Percentiles rank a stretch among this genome's conserved stretches.
These are phyloP conservation scores for Ditylenchus dipsaci DNA, from an alignment of 1,140 invertebrate genomes.

Conservation along the genomic window DNA sequence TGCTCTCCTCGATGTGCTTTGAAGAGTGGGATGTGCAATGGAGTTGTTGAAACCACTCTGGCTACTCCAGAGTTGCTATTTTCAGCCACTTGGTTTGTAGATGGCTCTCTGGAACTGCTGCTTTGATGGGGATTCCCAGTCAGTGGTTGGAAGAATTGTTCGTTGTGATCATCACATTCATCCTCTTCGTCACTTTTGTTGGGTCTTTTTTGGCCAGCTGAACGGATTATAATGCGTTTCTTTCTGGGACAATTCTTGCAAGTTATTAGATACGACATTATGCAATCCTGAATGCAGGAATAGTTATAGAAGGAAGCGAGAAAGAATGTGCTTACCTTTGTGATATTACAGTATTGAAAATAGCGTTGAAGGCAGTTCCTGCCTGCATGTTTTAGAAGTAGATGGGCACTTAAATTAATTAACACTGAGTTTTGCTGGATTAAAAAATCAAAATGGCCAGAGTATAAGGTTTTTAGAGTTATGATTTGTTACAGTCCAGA, in stretches of 20 bases:
- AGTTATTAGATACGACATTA: constrained; percentile 9
- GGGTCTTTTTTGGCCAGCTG: background rate
- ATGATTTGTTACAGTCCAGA: too few species aligned
- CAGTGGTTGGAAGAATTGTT: background rate
- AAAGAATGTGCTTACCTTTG: background rate
- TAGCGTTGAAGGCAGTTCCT: constrained; percentile 12
- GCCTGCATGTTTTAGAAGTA: constrained; percentile 16
- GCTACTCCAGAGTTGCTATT: background rate
- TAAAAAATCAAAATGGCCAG: background rate
- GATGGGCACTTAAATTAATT: background rate
- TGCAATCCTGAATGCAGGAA: constrained; percentile 4
- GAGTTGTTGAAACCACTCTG: constrained; percentile 3
- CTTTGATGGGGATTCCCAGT: too few species aligned
- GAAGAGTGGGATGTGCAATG: background rate
- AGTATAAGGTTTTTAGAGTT: too few species aligned
- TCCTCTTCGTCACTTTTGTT: constrained; percentile 7
- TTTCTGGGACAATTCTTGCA: constrained; percentile 20
- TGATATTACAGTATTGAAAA: constrained; percentile 19
- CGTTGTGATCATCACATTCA: constrained; percentile 7
- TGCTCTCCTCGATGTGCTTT: background rate
- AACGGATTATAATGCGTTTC: background rate
- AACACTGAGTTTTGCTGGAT: background rate
- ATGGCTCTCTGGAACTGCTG: too few species aligned
- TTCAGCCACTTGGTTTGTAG: too few species aligned
- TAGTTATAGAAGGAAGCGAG: background rate